Percentiles rank a stretch among this genome's conserved stretches.
Evolutionary conservation across 2,113 vertebrate species (phyloP).

Genomic region (Pandion haliaetus): DNA sequence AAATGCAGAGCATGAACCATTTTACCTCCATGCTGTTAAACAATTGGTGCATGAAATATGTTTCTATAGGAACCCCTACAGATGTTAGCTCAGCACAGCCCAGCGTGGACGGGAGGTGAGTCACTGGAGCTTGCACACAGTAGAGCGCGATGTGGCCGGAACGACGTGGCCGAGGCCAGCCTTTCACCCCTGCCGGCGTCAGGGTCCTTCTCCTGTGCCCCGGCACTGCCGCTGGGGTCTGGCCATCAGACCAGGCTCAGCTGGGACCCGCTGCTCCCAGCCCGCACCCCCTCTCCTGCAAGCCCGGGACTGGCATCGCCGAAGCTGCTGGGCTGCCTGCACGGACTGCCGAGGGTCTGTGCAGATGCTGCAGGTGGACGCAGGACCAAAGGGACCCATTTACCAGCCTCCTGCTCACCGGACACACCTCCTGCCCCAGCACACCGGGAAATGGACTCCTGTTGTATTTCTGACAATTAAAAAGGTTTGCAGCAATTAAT

Average conservation of each 20-base stretch:
- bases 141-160: rapidly evolving
- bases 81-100: not conserved
- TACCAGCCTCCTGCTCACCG: not conserved
- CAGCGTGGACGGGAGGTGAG: rapidly evolving
- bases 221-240: rapidly evolving
- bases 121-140: not conserved
- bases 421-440: not conserved
- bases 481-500: not conserved
- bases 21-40: not conserved
- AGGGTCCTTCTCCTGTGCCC: rapidly evolving
- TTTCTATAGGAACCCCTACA: not conserved
- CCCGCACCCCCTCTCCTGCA: not conserved
- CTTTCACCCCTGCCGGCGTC: rapidly evolving
- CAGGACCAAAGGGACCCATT: not conserved
- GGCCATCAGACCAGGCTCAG: not conserved
- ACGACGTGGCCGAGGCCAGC: rapidly evolving
- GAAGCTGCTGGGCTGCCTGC: not conserved
- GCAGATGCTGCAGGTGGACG: rapidly evolving
- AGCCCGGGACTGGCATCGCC: rapidly evolving
- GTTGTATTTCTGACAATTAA: not conserved
- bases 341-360: not conserved
- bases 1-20: not conserved
- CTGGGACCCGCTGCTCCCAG: not conserved
- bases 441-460: rapidly evolving
- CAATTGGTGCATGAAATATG: not conserved